Evolutionary conservation across 2,797 vertebrate species (phyloP), one percentile per base, ranked within the genome.

Genomic region (Macropodus opercularis): DNA sequence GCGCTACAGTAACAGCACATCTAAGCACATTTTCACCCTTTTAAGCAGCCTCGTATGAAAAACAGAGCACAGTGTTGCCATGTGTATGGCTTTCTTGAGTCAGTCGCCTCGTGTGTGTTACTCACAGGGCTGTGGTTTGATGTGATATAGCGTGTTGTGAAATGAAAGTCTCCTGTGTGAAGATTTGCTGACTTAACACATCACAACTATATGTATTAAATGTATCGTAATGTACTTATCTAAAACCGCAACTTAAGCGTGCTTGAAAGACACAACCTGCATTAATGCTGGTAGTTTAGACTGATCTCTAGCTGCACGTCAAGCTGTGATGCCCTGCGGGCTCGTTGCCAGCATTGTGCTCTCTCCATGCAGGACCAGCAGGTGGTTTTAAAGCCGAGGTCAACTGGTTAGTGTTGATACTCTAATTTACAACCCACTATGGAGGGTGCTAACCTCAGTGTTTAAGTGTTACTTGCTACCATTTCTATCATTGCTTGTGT

Each of bases 1-100:
- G 17, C 68, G 44, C 4, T 67, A 63, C 47, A 31, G 69, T 34
- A 68, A 55, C 35, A 39, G 50, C 60, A 35, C 14, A 19, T 61
- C 17, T 63, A 2, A 12, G 24, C 43, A 26, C 52, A 8, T 69
- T 72, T 46, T n/a, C 26, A 11, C 8, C 48, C 31, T 47, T 70
- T 57, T 15, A 43, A 14, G 0, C 3, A 2, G 11, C 5, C 18
- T 49, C 18, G 17, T 12, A 3, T 48, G 5, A 64, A 73, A 64
- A 46, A 23, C 36, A 21, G 15, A 39, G 11, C 31, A 32, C 12
- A n/a, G 19, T 39, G 4, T 51, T 43, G 43, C 4, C 13, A 17
- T 21, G n/a, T 1, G 10, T 60, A 38, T 23, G 67, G 71, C 6
- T 59, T 5, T 15, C 21, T 49, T 79, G 80, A 83, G 56, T 84